These are phyloP conservation scores for Chaunax sp. DNA, from an alignment of 2,797 vertebrate species.

Conservation along the genomic window DNA sequence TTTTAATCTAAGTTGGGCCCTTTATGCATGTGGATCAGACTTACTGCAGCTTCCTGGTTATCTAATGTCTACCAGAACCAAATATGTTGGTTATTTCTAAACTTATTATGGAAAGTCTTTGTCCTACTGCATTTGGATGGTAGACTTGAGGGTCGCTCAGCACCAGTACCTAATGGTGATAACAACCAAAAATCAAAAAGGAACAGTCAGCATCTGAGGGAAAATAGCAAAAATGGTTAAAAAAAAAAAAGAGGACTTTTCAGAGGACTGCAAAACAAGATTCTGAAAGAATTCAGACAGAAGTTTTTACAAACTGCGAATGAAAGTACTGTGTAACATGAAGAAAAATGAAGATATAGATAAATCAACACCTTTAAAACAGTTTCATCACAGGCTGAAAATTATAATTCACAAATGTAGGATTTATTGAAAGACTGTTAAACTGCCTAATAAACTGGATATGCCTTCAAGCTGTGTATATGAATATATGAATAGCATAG, in stretches of 20 bases:
- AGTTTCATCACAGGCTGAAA: too few relatives aligned
- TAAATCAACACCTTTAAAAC: too few relatives aligned
- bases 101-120: background rate
- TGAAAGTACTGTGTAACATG: background rate
- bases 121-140: background rate
- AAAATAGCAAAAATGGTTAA: conserved; percentile 38
- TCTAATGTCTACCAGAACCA: background rate
- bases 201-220: conserved; percentile 42
- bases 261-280: conserved; percentile 29
- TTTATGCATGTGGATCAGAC: background rate
- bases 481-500: too few relatives aligned
- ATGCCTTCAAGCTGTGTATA: too few relatives aligned
- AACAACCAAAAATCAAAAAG: background rate
- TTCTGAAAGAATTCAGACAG: conserved; percentile 21
- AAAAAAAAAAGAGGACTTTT: too few relatives aligned
- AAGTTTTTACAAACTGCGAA: conserved; percentile 30
- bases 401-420: too few relatives aligned
- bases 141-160: too few relatives aligned
- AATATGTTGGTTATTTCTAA: background rate
- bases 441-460: background rate
- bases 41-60: background rate
- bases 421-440: background rate
- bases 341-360: background rate
- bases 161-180: background rate
- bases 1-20: conserved; percentile 10